Conservation (phyloP, 2,113 vertebrate species). For the Vanacampus margaritifer region DNA sequence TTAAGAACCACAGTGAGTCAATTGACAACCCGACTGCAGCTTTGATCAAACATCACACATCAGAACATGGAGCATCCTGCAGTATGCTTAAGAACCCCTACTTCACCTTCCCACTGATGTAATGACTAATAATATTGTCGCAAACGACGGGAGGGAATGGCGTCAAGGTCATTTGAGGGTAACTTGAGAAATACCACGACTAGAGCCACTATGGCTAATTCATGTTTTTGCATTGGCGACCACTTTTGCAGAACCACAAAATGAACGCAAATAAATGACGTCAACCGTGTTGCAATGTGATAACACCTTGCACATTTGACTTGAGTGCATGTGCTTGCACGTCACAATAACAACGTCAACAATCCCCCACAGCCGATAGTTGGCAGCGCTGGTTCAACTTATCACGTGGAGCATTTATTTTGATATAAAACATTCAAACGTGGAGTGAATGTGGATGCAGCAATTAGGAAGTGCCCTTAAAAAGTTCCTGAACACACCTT, state of each 20-base stretch:
- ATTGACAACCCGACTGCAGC: too few relatives aligned
- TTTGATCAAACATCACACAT: conserved; percentile 14
- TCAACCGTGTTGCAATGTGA: conserved; percentile 15
- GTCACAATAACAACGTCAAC: conserved; percentile 41
- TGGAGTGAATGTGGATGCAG: neutral
- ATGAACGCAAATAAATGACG: neutral
- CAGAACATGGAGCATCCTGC: conserved; percentile 12
- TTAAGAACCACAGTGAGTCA: conserved; percentile 11
- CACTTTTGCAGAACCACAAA: neutral
- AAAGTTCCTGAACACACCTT: neutral
- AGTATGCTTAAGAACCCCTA: conserved; percentile 10
- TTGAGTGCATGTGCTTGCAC: conserved; percentile 42
- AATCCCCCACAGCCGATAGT: conserved; percentile 14
- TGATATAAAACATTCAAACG: neutral
- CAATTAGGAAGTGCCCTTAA: neutral
- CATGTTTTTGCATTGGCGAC: neutral
- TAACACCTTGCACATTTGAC: neutral
- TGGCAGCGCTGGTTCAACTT: conserved; percentile 4
- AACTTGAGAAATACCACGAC: conserved; percentile 33
- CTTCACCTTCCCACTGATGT: neutral
- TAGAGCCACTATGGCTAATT: neutral
- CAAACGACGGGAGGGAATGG: conserved; percentile 41
- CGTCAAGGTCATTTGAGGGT: conserved; percentile 68
- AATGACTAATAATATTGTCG: conserved; percentile 1
- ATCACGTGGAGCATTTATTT: neutral